A percentile compares a stretch with the other conserved stretches of the same genome.
Conservation (phyloP, 2,888 invertebrate species). For the Lasioglossum marginatum region DNA sequence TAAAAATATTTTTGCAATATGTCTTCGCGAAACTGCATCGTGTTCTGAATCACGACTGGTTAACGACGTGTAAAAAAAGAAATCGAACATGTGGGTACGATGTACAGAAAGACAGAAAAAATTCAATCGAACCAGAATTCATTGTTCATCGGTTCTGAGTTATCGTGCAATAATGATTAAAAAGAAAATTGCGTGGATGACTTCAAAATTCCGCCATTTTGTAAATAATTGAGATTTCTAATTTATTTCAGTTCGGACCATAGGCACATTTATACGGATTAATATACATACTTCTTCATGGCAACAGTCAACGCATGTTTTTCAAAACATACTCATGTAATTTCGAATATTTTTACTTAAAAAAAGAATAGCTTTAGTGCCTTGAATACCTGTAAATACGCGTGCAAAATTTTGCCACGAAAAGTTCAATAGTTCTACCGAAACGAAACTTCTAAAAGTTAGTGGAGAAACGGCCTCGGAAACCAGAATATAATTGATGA, state of each 20-base stretch:
- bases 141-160: not conserved
- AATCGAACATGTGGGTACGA: not conserved
- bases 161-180: not conserved
- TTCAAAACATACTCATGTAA: not conserved
- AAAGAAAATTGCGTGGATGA: too few species aligned
- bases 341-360: not conserved
- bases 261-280: too few species aligned
- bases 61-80: not conserved
- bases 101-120: not conserved
- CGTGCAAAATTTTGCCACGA: not conserved
- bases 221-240: not conserved
- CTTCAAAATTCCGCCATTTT: not conserved
- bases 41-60: not conserved
- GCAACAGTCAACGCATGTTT: not conserved
- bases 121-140: not conserved
- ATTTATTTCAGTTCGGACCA: too few species aligned
- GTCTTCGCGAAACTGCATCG: not conserved
- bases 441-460: not conserved
- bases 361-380: not conserved
- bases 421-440: not conserved
- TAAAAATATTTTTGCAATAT: not conserved
- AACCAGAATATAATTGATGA: too few species aligned
- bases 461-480: not conserved
- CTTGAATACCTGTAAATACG: not conserved
- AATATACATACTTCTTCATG: not conserved